These are phyloP conservation scores for Callyntrura guangdongensis DNA, from an alignment of 2,888 invertebrate genomes.

Conservation along the genomic window DNA sequence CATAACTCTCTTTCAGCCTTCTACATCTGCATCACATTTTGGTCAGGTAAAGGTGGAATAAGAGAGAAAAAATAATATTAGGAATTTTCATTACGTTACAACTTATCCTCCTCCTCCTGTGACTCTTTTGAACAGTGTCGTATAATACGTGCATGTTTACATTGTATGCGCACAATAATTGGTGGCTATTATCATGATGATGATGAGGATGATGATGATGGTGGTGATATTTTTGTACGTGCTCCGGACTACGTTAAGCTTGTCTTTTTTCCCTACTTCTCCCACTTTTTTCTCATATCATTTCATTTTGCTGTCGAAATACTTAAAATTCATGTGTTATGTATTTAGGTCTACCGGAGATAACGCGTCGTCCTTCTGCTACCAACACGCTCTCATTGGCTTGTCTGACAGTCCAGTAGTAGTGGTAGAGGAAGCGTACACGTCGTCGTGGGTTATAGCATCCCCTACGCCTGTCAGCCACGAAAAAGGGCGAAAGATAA, in stretches of 20 bases:
- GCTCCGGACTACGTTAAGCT: conserved; percentile 62
- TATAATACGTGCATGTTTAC: conserved; percentile 5
- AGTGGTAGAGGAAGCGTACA: no score
- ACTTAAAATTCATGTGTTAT: conserved; percentile 33
- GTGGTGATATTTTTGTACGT: conserved; percentile 50
- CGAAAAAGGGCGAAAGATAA: neutral
- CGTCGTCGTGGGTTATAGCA: no score
- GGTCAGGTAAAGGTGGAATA: conserved; percentile 42
- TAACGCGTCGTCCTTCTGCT: neutral
- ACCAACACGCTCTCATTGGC: neutral
- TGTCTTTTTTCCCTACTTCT: conserved; percentile 9
- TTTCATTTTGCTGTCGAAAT: conserved; percentile 21
- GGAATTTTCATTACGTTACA: conserved; percentile 35
- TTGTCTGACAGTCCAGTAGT: conserved; percentile 25
- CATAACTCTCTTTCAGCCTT: neutral
- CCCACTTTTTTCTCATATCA: conserved; percentile 23
- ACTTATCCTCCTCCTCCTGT: neutral
- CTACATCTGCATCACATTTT: conserved; percentile 45
- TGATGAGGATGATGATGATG: no score
- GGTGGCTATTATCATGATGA: neutral
- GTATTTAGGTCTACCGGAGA: conserved; percentile 43
- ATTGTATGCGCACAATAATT: conserved; percentile 27
- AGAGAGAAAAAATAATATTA: neutral
- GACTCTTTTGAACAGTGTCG: neutral
- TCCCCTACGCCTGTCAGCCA: neutral